Base-by-base conservation (phyloP, 2,888 invertebrate species). In the Minunthozetes semirufus region DNA sequence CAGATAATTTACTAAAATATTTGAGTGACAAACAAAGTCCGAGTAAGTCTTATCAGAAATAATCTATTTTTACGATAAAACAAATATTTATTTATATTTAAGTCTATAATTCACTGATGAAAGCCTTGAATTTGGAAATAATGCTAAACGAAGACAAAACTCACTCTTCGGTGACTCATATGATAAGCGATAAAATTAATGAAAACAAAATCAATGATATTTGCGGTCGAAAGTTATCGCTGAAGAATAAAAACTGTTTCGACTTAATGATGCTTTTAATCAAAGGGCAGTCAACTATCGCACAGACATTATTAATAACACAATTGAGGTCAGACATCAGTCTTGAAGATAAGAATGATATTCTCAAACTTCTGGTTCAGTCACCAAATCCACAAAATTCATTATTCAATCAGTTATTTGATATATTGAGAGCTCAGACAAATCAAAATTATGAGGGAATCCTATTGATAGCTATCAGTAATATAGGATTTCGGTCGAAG, bases 91-190 rank as follows among this genome's bases (percentile, higher is more conserved):
- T 22, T 29, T 59, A 2, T 25, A 19, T 25, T 59, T 19, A 11
- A 66, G 66, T 68, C 6, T 68, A 68, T 46, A 68, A 46, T 42
- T 33, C 68, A 42, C 19, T 68, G 19, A 68, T 68, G 42, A 68
- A 46, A 25, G n/a, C 29, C n/a, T 33, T 74, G 19, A 53, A 70
- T 50, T 19, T 74, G 22, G 70, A 74, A 70, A 19, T 53, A 3
- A 71, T 53, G 29, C 33, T 74, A 9, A 56, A 72, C 19, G 72
- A 72, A 72, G 72, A 72, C 33, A 72, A 3, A 17, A n/a, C 50
- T 22, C 19, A n/a, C 48, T 50, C 50, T n/a, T 72, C 72, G 42
- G 5, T 72, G 72, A 53, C 72, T 50, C 29, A 29, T 29, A 15
- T 48, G 42, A n/a, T 72, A 3, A 50, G 19, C n/a, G 6, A 48